These are phyloP conservation scores for Ischnus inquisitorius DNA, from an alignment of 2,888 invertebrate species.

Conservation along the genomic window DNA sequence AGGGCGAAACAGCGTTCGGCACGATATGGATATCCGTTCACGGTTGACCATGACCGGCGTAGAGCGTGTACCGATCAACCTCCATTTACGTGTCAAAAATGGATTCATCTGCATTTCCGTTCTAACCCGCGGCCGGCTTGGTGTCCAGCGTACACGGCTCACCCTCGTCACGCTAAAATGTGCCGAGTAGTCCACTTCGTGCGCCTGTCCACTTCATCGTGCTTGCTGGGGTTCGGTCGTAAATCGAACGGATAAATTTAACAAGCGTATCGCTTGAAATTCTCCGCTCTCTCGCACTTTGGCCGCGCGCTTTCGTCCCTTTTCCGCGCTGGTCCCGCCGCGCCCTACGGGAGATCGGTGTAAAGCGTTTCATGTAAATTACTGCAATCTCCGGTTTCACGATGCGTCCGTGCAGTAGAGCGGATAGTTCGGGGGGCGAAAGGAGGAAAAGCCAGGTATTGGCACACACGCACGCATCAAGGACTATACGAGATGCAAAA, in stretches of 20 bases:
- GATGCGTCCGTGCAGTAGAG: background rate
- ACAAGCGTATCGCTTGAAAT: background rate
- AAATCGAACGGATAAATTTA: conserved; percentile 62
- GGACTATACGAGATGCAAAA: conserved; percentile 40
- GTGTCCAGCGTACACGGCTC: background rate
- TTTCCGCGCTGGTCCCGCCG: background rate
- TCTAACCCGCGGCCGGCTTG: background rate
- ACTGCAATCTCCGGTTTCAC: conserved; percentile 39
- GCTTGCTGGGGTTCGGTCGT: conserved; percentile 42
- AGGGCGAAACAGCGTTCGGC: background rate
- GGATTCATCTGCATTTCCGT: conserved; percentile 20
- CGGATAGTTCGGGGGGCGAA: background rate
- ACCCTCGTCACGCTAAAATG: background rate
- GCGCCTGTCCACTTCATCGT: conserved; percentile 25
- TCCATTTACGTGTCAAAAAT: conserved; percentile 55
- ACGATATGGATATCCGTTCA: conserved; percentile 15
- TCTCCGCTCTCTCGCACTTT: background rate
- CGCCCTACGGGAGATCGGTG: background rate
- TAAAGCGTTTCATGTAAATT: conserved; percentile 45
- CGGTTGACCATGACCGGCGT: conserved; percentile 42
- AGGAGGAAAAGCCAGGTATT: too few species aligned
- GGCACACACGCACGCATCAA: conserved; percentile 29
- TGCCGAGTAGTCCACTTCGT: background rate
- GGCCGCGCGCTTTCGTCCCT: background rate
- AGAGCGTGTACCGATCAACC: conserved; percentile 20